Conservation (phyloP, 2,113 vertebrate genomes). For the Dolichallabes microphthalmus region DNA sequence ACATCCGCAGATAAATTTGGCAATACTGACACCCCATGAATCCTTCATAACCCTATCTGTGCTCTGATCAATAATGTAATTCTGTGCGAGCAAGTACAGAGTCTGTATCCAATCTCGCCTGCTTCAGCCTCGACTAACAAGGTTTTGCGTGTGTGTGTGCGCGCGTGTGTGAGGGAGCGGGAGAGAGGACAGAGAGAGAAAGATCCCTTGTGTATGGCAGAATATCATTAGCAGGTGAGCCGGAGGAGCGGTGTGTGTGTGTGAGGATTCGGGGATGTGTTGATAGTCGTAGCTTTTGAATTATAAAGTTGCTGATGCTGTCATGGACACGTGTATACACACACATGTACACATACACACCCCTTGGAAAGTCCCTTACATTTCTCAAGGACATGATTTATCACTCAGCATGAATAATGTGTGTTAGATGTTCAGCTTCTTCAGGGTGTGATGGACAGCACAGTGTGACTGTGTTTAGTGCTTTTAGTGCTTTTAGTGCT, state of each 20-base stretch:
- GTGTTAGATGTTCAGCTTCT: background rate
- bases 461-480: background rate
- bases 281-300: constrained; percentile 25
- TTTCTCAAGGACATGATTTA: background rate
- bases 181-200: background rate
- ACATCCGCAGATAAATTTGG: constrained; percentile 31
- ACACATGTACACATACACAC: background rate
- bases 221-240: constrained; percentile 32
- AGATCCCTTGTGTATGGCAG: constrained; percentile 6
- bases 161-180: background rate
- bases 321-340: background rate
- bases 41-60: constrained; percentile 38
- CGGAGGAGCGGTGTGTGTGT: background rate
- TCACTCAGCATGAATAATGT: background rate
- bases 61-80: constrained; percentile 47
- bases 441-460: background rate
- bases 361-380: background rate
- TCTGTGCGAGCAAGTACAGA: constrained; percentile 25
- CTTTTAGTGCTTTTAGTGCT: background rate
- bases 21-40: constrained; percentile 25
- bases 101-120: constrained; percentile 44
- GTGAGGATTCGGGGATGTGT: background rate
- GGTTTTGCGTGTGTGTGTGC: background rate
- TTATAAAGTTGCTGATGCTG: constrained; percentile 10
- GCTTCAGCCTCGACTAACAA: constrained; percentile 24